Base-by-base conservation (phyloP, 2,888 invertebrate species). In the Acrocyrtus sp. region DNA sequence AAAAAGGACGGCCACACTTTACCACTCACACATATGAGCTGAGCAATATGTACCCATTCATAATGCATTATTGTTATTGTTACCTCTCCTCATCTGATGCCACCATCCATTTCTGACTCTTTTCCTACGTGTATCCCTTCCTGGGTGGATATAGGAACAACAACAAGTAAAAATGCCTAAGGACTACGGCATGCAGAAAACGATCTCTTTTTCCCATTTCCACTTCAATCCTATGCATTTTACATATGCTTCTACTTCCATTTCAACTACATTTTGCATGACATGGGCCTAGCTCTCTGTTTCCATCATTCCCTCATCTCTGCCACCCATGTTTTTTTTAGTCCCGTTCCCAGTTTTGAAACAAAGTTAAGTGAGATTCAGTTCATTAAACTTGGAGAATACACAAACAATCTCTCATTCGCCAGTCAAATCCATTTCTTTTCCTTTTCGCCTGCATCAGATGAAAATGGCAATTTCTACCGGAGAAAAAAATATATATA, bases 41-140 rank as follows among this genome's bases (percentile, higher is more conserved):
- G 8, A 22, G 21, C 50, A 50, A 50, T 22, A 34, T 54, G 34
- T 5, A 54, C 39, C 22, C 54, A 54, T 54, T 54, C 54, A 54
- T 54, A 54, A 54, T 54, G 34, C 34, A 54, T 54, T 54, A 26
- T 54, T 54, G 54, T 54, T 54, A 54, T 54, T 54, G 54, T 54
- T 54, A 54, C 54, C 4, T 17, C 39, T 10, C 17, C 19, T n/a
- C 45, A 6, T n/a, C 12, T n/a, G 45, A 12, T 45, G 45, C 45
- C 45, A 10, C 27, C n/a, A 34, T 34, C 34, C 34, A 34, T 34
- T 34, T 51, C 34, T 12, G 34, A 34, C 34, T 34, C 51, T 51
- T 27, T 51, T 5, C 12, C 34, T 8, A 34, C 34, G 6, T 34
- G 5, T 34, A 5, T 34, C 34, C 34, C 6, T 34, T 8, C 34